Evolutionary conservation across 2,113 vertebrate species (phyloP).

Genomic region (Bombycilla garrulus): DNA sequence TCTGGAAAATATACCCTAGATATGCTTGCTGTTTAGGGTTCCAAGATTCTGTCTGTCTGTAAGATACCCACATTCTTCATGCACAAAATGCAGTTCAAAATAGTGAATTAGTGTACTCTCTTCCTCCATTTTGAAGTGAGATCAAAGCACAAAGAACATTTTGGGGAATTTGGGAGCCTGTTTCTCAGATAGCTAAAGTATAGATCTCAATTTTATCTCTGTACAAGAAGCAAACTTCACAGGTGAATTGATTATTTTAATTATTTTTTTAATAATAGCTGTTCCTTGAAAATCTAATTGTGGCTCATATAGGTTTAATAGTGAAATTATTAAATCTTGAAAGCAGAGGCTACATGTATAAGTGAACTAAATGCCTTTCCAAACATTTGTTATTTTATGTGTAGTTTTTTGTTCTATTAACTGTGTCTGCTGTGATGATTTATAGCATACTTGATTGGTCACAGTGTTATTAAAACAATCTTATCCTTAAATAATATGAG

Average conservation of each 20-base stretch:
- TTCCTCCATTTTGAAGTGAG: neutral
- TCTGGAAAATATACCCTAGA: neutral
- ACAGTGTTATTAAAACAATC: neutral
- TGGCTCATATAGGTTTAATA: neutral
- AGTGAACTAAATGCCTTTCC: neutral
- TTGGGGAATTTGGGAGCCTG: neutral
- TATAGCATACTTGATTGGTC: neutral
- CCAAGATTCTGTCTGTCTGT: neutral
- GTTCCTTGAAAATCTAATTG: neutral
- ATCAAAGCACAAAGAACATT: neutral
- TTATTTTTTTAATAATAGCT: neutral
- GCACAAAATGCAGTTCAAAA: neutral
- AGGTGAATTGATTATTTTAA: neutral
- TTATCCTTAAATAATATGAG: neutral
- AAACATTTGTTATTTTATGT: neutral
- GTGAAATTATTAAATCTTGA: neutral
- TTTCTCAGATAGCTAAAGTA: neutral
- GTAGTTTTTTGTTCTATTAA: neutral
- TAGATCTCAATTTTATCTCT: neutral
- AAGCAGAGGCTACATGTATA: neutral
- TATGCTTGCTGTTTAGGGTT: fast-evolving
- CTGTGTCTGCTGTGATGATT: neutral
- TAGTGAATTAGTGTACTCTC: neutral
- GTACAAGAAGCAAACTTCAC: neutral
- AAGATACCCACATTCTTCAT: neutral